Evolutionary conservation across 1,140 invertebrate genomes (phyloP), one percentile per base, ranked within the genome.

Genomic region (Drosophila subpulchrella): DNA sequence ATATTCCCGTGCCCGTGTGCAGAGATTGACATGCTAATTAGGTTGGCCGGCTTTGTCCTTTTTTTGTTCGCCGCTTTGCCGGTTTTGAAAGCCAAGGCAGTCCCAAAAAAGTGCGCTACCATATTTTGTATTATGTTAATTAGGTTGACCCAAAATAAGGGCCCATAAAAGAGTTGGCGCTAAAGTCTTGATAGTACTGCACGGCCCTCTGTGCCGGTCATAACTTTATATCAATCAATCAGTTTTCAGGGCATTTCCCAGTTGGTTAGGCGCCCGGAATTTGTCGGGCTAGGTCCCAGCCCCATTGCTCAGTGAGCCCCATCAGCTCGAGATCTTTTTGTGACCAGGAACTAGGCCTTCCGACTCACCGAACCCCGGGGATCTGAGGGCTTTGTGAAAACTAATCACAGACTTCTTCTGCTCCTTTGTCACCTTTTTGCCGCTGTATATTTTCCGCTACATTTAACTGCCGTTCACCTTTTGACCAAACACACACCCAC

Each of bases 401-500:
- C 65, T 77, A 81, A 84, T 81, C 81, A 70, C 81, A 48, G 62
- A 62, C 66, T 86, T 86, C 74, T 78, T 39, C 5, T 41, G 47
- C 53, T 67, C 63, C 78, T 70, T 70, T 39, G 75, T 79, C 65
- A 75, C 70, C 59, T 82, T 71, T 76, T 63, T 72, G 75, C 58
- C 44, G 17, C 59, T 78, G 75, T 86, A 78, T 55, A 72, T 82
- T 88, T 88, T 65, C 80, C 82, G 63, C 54, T 88, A 79, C 75
- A 86, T 88, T 86, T 68, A 88, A 59, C 83, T 59, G 75, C 46
- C 75, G 65, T 82, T 86, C 79, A 84, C 81, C 81, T 84, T 76
- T 79, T 36, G 38, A 20, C 36, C 65, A 24, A 32, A 17, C 34
- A 54, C 62, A 60, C 53, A 59, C 66, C 51, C 60, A 57, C 57